Conservation (phyloP, 2,113 vertebrate genomes). For the Leptocoma aspasia region DNA sequence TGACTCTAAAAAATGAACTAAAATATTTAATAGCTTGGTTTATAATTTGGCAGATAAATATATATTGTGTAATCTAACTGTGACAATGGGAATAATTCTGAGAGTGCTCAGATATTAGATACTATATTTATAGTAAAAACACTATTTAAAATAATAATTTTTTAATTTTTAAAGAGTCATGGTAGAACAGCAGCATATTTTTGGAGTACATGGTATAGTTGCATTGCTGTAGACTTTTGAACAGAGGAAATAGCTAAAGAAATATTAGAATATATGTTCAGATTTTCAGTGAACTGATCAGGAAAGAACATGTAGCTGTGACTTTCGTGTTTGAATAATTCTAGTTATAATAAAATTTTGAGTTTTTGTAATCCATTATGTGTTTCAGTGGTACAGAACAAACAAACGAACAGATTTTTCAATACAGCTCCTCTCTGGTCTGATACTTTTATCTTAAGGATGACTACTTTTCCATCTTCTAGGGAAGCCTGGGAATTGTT, state of each 20-base stretch:
- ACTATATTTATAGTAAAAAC: neutral
- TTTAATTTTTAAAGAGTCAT: neutral
- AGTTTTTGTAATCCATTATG: neutral
- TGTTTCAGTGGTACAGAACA: neutral
- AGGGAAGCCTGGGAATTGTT: neutral
- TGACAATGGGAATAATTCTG: neutral
- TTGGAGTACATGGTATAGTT: neutral
- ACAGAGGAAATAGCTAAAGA: neutral
- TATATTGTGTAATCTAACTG: neutral
- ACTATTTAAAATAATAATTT: neutral
- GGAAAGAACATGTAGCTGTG: neutral
- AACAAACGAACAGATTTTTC: neutral
- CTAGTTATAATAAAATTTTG: neutral
- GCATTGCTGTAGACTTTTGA: neutral
- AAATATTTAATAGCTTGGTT: neutral
- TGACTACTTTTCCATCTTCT: neutral
- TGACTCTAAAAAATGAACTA: neutral
- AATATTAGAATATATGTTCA: neutral
- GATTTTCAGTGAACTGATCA: neutral
- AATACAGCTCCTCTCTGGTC: neutral
- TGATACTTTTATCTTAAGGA: neutral
- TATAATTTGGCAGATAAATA: neutral
- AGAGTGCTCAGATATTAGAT: neutral
- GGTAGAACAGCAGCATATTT: neutral
- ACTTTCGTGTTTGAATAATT: neutral